Conservation (phyloP, 2,888 invertebrate species). For the Lasioglossum malachurum region DNA sequence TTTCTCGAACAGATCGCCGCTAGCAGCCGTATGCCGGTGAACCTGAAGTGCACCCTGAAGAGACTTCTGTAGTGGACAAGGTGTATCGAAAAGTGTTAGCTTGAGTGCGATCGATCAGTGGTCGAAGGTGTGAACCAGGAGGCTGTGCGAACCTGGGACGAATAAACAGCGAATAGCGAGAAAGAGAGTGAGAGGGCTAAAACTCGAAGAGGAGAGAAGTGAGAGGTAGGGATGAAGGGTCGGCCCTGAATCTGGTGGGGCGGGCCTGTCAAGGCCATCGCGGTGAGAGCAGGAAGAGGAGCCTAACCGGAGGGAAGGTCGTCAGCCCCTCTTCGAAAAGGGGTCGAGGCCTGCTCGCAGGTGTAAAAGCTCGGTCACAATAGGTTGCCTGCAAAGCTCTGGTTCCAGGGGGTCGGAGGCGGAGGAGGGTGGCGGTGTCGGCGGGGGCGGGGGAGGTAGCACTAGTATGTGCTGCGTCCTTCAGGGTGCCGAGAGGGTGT, state of each 20-base stretch:
- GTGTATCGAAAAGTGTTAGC: not conserved
- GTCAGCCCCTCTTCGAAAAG: slow-evolving; percentile 71
- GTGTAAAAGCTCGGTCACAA: slow-evolving; percentile 78
- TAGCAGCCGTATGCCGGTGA: not conserved
- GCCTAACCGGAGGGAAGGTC: slow-evolving; percentile 61
- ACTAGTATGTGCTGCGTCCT: slow-evolving; percentile 82
- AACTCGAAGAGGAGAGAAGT: not conserved
- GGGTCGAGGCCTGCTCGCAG: slow-evolving; percentile 75
- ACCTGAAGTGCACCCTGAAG: not conserved
- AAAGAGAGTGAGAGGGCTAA: not conserved
- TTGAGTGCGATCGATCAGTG: not conserved
- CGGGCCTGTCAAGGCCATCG: slow-evolving; percentile 55
- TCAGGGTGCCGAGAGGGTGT: slow-evolving; percentile 82
- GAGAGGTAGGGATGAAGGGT: slow-evolving; percentile 66
- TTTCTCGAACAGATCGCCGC: not conserved
- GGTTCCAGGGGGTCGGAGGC: slow-evolving; percentile 78
- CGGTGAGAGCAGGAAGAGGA: not conserved
- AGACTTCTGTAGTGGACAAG: not conserved
- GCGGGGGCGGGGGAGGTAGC: slow-evolving; percentile 71
- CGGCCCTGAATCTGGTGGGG: slow-evolving; percentile 54
- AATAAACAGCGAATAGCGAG: not conserved
- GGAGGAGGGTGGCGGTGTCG: slow-evolving; percentile 70
- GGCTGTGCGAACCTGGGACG: not conserved
- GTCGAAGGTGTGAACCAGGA: not conserved
- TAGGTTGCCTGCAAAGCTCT: slow-evolving; percentile 83